Base-by-base conservation (phyloP, 2,888 invertebrate genomes). In the Leptopilina myrica region DNA sequence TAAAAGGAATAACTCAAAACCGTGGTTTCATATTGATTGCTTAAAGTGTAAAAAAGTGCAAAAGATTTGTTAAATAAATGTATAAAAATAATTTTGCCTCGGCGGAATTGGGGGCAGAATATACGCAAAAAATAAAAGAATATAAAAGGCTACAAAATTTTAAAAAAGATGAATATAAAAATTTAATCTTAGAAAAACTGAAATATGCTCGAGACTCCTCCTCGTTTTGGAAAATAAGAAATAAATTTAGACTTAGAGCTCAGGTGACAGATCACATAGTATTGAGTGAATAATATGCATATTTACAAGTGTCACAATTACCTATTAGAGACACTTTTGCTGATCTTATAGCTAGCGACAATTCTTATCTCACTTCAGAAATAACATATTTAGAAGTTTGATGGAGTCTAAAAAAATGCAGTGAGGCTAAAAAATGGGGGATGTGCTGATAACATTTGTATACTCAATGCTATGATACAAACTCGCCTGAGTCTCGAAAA, bases 171-270 rank as follows among this genome's bases (percentile, higher is more conserved):
- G n/a, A n/a, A n/a, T n/a, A n/a, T n/a, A n/a, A n/a, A n/a, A n/a
- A n/a, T n/a, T n/a, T n/a, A n/a, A n/a, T n/a, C n/a, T n/a, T n/a
- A n/a, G n/a, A n/a, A n/a, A n/a, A n/a, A n/a, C n/a, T n/a, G n/a
- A n/a, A n/a, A n/a, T n/a, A n/a, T n/a, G n/a, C n/a, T n/a, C n/a
- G n/a, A n/a, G n/a, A n/a, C n/a, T n/a, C n/a, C n/a, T n/a, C n/a
- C n/a, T n/a, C n/a, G n/a, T n/a, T n/a, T n/a, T n/a, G n/a, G n/a
- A n/a, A n/a, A n/a, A n/a, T n/a, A n/a, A n/a, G n/a, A n/a, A n/a
- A 65, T 20, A 65, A 65, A 65, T 65, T 65, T 20, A 26, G 65
- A 20, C 26, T 15, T 65, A 65, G 15, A 65, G 12, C 65, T 65
- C 65, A 65, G 15, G 14, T 8, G n/a, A n/a, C 65, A 4, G 65